These are phyloP conservation scores for Scaptomyza caliginosa DNA, from an alignment of 2,888 invertebrate genomes.

Conservation along the genomic window DNA sequence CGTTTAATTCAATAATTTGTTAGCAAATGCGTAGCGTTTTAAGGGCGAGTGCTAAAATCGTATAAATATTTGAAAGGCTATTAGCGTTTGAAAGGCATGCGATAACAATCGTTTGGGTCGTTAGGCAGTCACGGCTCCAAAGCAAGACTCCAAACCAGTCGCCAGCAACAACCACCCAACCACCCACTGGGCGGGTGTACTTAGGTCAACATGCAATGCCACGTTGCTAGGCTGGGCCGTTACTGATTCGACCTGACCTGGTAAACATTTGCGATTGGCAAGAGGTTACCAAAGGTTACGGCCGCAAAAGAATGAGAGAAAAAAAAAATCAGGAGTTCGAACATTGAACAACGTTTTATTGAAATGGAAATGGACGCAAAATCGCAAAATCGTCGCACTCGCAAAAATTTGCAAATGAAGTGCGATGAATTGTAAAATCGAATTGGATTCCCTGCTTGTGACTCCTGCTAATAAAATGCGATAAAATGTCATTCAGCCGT, in stretches of 20 bases:
- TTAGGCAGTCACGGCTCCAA: too few species aligned
- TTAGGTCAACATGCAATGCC: constrained; percentile 29
- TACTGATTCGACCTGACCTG: constrained; percentile 9
- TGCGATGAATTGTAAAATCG: constrained; percentile 64
- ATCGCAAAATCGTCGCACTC: constrained; percentile 23
- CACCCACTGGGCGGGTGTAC: background rate
- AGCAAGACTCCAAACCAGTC: too few species aligned
- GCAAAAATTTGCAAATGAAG: constrained; percentile 63
- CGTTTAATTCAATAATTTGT: constrained; percentile 21
- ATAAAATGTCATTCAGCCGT: constrained; percentile 63
- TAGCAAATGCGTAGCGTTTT: constrained; percentile 25
- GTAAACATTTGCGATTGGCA: constrained; percentile 24
- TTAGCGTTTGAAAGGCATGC: constrained; percentile 30
- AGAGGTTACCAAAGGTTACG: constrained; percentile 17
- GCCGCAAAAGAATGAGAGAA: constrained; percentile 40
- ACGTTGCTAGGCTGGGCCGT: background rate
- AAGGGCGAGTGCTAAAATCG: constrained; percentile 23
- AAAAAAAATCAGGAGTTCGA: too few species aligned
- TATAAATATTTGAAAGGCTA: constrained; percentile 65
- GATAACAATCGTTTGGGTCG: constrained; percentile 16
- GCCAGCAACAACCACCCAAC: too few species aligned
- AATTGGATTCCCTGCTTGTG: constrained; percentile 47
- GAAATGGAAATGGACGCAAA: constrained; percentile 46
- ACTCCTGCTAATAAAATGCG: constrained; percentile 65
- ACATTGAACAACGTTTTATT: constrained; percentile 23